phyloP scores from a whole-genome alignment of 2,797 vertebrate genomes.

The Eleutherodactylus coqui region DNA sequence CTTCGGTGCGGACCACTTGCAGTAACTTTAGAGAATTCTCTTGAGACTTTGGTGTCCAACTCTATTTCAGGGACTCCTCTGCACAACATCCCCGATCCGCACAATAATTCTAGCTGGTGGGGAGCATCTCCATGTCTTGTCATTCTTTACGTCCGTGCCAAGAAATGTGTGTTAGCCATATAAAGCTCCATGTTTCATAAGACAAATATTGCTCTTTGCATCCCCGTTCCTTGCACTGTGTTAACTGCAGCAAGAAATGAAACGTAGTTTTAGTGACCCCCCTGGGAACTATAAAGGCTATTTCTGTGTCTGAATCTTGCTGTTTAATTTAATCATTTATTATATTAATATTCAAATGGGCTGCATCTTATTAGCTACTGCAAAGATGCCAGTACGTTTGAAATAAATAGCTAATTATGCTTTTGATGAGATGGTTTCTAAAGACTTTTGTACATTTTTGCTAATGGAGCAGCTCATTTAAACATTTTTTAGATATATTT shows the following conservation, averaged over 20 bases:
- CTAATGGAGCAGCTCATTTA: slow-evolving; percentile 82
- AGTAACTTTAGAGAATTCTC: background rate
- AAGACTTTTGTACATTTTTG: slow-evolving; percentile 80
- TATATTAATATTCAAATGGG: slow-evolving; percentile 88
- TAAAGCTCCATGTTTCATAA: slow-evolving; percentile 79
- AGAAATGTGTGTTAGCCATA: slow-evolving; percentile 76
- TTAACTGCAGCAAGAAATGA: slow-evolving; percentile 81
- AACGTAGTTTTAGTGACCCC: slow-evolving; percentile 82
- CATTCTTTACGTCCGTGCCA: slow-evolving; percentile 75
- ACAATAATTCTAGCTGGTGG: background rate
- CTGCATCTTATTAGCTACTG: slow-evolving; percentile 86
- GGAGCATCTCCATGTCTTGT: slow-evolving; percentile 59
- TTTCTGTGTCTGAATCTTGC: slow-evolving; percentile 87
- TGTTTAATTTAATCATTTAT: slow-evolving; percentile 89
- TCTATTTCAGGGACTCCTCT: background rate
- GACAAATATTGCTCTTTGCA: slow-evolving; percentile 81
- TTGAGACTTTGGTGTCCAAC: background rate
- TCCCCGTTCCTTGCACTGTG: slow-evolving; percentile 79
- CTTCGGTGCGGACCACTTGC: background rate
- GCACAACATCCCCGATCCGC: background rate
- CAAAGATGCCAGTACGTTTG: slow-evolving; percentile 83
- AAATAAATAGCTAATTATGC: slow-evolving; percentile 86
- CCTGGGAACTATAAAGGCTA: slow-evolving; percentile 84
- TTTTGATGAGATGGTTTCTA: slow-evolving; percentile 82
- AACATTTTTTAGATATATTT: slow-evolving; percentile 68